Evolutionary conservation across 2,797 vertebrate species (phyloP).

Genomic region (Bufotes viridis): DNA sequence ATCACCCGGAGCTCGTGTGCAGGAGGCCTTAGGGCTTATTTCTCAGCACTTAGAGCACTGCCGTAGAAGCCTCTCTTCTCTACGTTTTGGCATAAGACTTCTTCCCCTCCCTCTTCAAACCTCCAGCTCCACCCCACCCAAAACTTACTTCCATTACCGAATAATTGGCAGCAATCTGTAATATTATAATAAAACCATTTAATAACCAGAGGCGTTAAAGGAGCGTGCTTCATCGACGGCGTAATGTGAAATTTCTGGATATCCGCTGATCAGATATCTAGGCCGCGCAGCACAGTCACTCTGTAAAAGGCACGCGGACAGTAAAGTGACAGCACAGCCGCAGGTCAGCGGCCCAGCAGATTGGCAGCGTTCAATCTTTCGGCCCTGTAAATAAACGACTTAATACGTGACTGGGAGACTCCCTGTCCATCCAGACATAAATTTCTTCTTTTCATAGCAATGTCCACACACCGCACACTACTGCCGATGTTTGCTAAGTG

Average conservation of each 20-base stretch:
- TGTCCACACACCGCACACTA: no score
- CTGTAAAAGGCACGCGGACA: no score
- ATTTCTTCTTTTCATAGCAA: no score
- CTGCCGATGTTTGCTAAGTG: no score
- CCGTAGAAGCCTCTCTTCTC: conserved; percentile 34
- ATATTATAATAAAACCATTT: neutral
- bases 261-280: neutral
- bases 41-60: conserved; percentile 24
- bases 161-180: conserved; percentile 3
- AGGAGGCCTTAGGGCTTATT: conserved; percentile 6
- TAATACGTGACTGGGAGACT: neutral
- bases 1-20: no score
- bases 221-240: neutral
- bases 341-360: no score
- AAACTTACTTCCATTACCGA: conserved; percentile 14
- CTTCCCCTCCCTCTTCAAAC: conserved; percentile 14
- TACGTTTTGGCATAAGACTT: conserved; percentile 9
- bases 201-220: neutral
- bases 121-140: conserved; percentile 5
- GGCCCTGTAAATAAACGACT: no score
- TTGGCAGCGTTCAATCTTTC: no score
- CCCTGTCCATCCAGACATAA: no score
- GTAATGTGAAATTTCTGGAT: neutral
- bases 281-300: no score
- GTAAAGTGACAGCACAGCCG: no score